Percentiles rank a stretch among this genome's conserved stretches.
phyloP scores from a whole-genome alignment of 2,888 invertebrate species.

The Vanessa cardui region DNA sequence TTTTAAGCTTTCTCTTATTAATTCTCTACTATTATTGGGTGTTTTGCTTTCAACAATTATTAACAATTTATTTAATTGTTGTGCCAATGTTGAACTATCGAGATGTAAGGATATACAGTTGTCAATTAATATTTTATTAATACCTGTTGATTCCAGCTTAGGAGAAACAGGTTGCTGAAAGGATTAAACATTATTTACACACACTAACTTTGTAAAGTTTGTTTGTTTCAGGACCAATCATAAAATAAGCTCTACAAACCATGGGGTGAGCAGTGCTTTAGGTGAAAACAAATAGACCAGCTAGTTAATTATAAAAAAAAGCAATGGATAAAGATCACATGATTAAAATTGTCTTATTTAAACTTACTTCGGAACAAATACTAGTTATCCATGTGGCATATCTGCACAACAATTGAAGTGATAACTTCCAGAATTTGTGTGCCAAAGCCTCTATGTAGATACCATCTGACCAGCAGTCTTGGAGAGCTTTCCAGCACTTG shows the following conservation, averaged over 20 bases:
- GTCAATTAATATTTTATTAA: constrained; percentile 66
- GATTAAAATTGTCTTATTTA: constrained; percentile 1
- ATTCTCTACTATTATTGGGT: constrained; percentile 50
- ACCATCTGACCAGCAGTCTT: constrained; percentile 89
- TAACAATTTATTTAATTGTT: constrained; percentile 61
- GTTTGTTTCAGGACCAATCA: too few species aligned
- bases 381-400: constrained; percentile 88
- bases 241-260: too few species aligned
- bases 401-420: constrained; percentile 91
- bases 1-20: constrained; percentile 59
- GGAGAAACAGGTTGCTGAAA: constrained; percentile 58
- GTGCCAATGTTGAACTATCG: constrained; percentile 59
- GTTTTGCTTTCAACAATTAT: constrained; percentile 58
- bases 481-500: constrained; percentile 74
- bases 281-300: background rate
- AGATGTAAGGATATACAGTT: constrained; percentile 69
- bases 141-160: constrained; percentile 57
- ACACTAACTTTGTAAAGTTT: too few species aligned
- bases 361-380: constrained; percentile 68
- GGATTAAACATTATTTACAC: background rate
- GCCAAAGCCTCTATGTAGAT: constrained; percentile 90
- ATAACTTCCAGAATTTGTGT: constrained; percentile 94
- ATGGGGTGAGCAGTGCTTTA: background rate
- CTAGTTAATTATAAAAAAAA: constrained; percentile 6
- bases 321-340: background rate